phyloP scores from a whole-genome alignment of 2,113 vertebrate genomes.

The Columba janthina region DNA sequence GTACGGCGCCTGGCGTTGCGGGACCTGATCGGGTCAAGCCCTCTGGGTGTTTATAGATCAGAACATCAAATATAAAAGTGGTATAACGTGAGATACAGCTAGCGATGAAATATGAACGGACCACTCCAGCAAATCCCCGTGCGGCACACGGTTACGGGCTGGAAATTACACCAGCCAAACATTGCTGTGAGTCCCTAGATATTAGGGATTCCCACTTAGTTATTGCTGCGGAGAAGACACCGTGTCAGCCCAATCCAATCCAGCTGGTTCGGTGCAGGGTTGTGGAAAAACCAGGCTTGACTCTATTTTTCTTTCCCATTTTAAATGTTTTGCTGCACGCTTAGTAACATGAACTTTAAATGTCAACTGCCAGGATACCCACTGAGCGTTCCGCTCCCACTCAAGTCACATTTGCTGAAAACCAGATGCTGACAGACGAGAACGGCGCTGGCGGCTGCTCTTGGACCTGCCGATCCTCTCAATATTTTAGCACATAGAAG shows the following conservation, averaged over 20 bases:
- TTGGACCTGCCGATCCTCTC: background rate
- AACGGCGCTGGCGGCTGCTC: background rate
- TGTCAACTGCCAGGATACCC: background rate
- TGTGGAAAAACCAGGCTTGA: background rate
- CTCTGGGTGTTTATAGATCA: background rate
- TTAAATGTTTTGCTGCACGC: background rate
- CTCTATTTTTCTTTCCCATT: background rate
- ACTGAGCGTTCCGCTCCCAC: background rate
- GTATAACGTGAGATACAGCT: background rate
- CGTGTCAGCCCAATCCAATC: background rate
- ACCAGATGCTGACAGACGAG: background rate
- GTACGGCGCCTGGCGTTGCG: accelerated
- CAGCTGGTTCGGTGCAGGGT: background rate
- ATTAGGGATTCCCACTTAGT: background rate
- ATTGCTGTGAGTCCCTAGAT: background rate
- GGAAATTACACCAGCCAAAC: background rate
- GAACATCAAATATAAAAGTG: background rate
- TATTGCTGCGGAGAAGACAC: background rate
- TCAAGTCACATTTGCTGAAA: background rate
- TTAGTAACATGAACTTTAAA: slow-evolving; percentile 1
- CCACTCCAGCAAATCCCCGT: background rate
- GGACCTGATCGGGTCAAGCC: background rate
- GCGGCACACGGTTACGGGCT: accelerated
- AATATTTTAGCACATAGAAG: background rate
- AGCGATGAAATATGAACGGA: background rate